phyloP scores from a whole-genome alignment of 2,888 invertebrate species.

The Lucinisca nassula region DNA sequence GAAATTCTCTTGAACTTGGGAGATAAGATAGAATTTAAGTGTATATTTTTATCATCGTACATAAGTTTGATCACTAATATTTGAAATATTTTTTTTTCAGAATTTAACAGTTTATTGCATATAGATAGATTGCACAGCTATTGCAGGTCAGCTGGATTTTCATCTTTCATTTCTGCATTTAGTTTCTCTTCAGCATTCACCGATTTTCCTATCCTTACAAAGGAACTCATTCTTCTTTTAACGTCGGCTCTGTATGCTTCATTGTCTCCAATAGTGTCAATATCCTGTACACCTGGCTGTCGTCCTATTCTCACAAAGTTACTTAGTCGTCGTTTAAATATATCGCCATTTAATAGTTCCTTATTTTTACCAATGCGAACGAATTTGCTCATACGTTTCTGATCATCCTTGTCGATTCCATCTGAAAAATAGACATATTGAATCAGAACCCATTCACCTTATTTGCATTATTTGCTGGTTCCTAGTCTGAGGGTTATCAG shows the following conservation, averaged over 20 bases:
- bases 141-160: not conserved
- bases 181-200: conserved; percentile 6
- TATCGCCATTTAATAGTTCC: not conserved
- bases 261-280: not conserved
- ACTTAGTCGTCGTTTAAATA: not conserved
- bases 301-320: conserved; percentile 45
- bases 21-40: no score
- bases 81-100: no score
- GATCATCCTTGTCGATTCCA: not conserved
- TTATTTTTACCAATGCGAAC: conserved; percentile 39
- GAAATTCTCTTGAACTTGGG: no score
- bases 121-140: no score
- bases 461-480: no score
- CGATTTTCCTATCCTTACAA: conserved; percentile 45
- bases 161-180: not conserved
- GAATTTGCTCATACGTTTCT: conserved; percentile 39
- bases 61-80: no score
- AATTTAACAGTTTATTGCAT: no score
- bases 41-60: no score
- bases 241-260: not conserved
- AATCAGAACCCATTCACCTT: no score
- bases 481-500: no score
- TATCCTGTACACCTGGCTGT: not conserved
- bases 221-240: conserved; percentile 27
- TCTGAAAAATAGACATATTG: conserved; percentile 3